phyloP scores from a whole-genome alignment of 2,888 invertebrate species.

The Acleris cristana region DNA sequence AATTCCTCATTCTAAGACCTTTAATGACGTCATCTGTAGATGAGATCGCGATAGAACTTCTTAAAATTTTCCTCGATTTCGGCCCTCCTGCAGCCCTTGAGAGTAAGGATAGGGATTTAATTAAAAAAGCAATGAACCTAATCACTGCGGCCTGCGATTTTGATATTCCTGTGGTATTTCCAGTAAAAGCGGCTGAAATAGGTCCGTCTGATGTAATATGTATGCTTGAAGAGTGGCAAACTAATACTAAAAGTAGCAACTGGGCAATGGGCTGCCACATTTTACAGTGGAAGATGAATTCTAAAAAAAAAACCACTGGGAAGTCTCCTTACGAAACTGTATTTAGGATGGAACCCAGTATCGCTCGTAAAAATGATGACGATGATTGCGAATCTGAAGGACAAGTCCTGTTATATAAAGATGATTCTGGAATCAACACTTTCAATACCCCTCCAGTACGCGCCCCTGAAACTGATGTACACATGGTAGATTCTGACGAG shows the following conservation, averaged over 20 bases:
- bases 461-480: no score
- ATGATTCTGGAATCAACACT: no score
- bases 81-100: constrained; percentile 22
- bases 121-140: constrained; percentile 6
- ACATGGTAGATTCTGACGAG: no score
- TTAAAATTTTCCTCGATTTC: constrained; percentile 31
- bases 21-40: constrained; percentile 10
- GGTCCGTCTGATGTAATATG: constrained; percentile 1
- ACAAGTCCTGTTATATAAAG: no score
- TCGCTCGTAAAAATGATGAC: no score
- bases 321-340: constrained; percentile 12
- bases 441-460: no score
- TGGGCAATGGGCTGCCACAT: constrained; percentile 33
- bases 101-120: constrained; percentile 12
- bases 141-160: constrained; percentile 13
- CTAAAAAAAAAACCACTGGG: not conserved
- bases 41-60: constrained; percentile 29
- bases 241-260: constrained; percentile 4
- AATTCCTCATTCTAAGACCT: constrained; percentile 25
- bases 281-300: constrained; percentile 26
- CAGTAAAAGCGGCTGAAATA: constrained; percentile 15
- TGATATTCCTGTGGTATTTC: constrained; percentile 6
- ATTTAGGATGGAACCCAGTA: constrained; percentile 10
- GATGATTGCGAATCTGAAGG: no score
- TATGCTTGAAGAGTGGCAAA: constrained; percentile 18